A percentile compares a stretch with the other conserved stretches of the same genome.
phyloP scores from a whole-genome alignment of 2,113 vertebrate species.

The Pungitius pungitius region DNA sequence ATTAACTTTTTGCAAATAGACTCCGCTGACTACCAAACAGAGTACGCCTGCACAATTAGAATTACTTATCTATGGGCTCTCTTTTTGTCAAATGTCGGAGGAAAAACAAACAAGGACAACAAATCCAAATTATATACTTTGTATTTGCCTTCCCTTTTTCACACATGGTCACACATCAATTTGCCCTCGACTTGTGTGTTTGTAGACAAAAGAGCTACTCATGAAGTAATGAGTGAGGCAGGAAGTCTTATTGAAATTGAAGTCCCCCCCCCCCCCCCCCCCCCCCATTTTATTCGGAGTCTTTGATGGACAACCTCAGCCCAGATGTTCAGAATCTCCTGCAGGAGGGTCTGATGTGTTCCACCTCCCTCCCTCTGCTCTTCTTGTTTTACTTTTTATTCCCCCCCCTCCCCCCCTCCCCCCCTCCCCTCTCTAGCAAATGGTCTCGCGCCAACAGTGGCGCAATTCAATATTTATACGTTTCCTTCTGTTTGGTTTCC shows the following conservation, averaged over 20 bases:
- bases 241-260: slow-evolving; percentile 49
- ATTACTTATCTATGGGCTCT: slow-evolving; percentile 76
- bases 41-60: slow-evolving; percentile 76
- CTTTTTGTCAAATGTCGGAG: slow-evolving; percentile 46
- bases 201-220: slow-evolving; percentile 45
- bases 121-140: slow-evolving; percentile 69
- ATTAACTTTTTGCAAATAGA: slow-evolving; percentile 88
- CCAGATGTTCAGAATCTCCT: slow-evolving; percentile 59
- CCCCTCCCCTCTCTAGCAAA: slow-evolving; percentile 15
- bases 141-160: slow-evolving; percentile 33
- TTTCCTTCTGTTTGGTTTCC: slow-evolving; percentile 70
- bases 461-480: slow-evolving; percentile 72
- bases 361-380: slow-evolving; percentile 12
- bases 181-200: slow-evolving; percentile 40
- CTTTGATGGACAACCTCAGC: slow-evolving; percentile 32
- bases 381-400: not conserved
- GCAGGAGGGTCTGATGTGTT: slow-evolving; percentile 40
- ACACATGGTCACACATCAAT: slow-evolving; percentile 49
- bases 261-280: slow-evolving; percentile 11
- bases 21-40: slow-evolving; percentile 72
- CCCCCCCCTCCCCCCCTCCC: slow-evolving; percentile 23
- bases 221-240: slow-evolving; percentile 46
- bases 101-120: slow-evolving; percentile 74
- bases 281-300: slow-evolving; percentile 38
- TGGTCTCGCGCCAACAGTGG: slow-evolving; percentile 44